Base-by-base conservation (phyloP, 92 coral and sea anemone genomes). In the Umimayanthus kanabou region DNA sequence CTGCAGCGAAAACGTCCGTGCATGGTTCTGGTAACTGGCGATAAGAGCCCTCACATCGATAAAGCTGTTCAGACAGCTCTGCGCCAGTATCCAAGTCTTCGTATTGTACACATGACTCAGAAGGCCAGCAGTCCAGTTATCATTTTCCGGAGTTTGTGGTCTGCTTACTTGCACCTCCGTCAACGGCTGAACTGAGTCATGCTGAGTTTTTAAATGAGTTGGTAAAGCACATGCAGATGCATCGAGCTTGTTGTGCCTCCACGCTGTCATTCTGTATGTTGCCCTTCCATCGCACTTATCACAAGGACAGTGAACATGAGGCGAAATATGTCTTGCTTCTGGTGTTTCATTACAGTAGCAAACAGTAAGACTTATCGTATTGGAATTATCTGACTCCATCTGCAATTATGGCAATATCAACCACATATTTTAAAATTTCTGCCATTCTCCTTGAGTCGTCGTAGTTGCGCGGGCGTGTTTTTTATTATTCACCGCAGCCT, bases 231-330 rank as follows among this genome's bases (percentile, higher is more conserved):
- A 67, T 20, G 29, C 73, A 67, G 73, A 67, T 33, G 37, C 37
- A 33, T 67, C 73, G 49, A 9, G 9, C 49, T 9, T 67, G n/a
- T 8, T 1, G 73, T 67, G 73, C 88, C 90, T 78, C 93, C 90
- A 90, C 73, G 93, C 89, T 85, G 93, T 90, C 93, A 90, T 90
- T 61, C 88, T 81, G 90, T n/a, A n/a, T 82, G 87, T 80, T 90
- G 92, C 92, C 58, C 64, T 85, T 29, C 92, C 89, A 10, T 89
- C 47, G 39, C 92, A 85, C 73, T 89, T 89, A 42, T 85, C 89
- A 72, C 92, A 90, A 11, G 89, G 92, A 72, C 92, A 90, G 82
- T 86, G 89, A 40, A 90, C 92, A 74, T 90, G 92, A 28, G 92
- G 87, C n/a, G 82, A 79, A 70, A 89, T n/a, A n/a, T 85, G 55